These are phyloP conservation scores for Mesoligia furuncula DNA, from an alignment of 2,888 invertebrate genomes.

Conservation along the genomic window DNA sequence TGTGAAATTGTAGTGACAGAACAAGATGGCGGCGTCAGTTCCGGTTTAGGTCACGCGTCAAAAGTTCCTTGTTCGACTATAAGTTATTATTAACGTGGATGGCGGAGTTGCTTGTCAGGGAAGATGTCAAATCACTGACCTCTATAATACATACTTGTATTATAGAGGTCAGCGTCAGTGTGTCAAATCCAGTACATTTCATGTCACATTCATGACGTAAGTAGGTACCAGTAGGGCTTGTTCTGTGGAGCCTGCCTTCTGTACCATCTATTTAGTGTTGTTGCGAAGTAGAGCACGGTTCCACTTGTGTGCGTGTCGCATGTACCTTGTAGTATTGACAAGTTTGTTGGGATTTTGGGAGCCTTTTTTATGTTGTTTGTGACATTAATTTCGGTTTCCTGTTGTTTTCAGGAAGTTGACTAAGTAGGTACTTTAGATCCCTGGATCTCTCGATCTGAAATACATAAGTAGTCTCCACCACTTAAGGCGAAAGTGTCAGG, in stretches of 20 bases:
- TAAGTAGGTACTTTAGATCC: neutral
- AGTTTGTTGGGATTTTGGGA: constrained; percentile 1
- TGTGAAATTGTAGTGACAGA: no score
- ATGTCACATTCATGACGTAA: neutral
- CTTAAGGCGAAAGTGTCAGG: neutral
- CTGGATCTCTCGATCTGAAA: neutral
- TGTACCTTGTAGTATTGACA: constrained; percentile 9
- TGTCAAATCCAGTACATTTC: neutral
- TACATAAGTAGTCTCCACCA: neutral
- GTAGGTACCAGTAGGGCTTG: no score
- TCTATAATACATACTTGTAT: no score
- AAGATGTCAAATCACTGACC: no score
- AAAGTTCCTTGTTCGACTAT: neutral
- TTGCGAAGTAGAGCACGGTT: constrained; percentile 23
- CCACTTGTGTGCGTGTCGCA: constrained; percentile 14
- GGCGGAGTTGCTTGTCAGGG: neutral
- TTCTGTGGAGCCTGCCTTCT: constrained; percentile 2
- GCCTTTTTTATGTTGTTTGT: constrained; percentile 19
- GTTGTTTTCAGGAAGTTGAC: constrained; percentile 17
- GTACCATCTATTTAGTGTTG: neutral
- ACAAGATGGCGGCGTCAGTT: neutral
- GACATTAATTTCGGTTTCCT: constrained; percentile 21
- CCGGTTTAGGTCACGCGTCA: no score
- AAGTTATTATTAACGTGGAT: neutral
- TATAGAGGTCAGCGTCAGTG: no score